Evolutionary conservation across 2,888 invertebrate genomes (phyloP).

Genomic region (Euzetes globulus): DNA sequence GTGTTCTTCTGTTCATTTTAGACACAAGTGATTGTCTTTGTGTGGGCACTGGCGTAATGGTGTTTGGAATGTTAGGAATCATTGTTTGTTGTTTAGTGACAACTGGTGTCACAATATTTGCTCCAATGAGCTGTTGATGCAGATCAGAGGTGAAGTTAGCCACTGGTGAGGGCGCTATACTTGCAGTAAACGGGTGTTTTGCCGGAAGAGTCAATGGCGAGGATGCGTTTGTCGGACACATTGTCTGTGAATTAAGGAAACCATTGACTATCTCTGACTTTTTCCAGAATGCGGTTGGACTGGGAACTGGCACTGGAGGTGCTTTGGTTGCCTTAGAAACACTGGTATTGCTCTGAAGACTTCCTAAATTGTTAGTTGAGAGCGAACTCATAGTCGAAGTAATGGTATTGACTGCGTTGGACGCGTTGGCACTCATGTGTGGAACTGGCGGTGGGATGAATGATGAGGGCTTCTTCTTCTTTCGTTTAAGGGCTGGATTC

Average conservation of each 20-base stretch:
- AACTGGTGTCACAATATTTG: not conserved
- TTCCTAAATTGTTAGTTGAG: constrained; percentile 23
- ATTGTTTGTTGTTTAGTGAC: not conserved
- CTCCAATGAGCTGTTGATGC: not conserved
- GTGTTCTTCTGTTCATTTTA: constrained; percentile 11
- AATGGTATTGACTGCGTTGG: constrained; percentile 1
- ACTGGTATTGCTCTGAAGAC: constrained; percentile 12
- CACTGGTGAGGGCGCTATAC: constrained; percentile 17
- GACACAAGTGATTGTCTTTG: not conserved
- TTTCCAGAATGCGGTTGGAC: constrained; percentile 32
- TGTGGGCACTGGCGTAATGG: not conserved
- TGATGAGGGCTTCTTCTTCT: constrained; percentile 82
- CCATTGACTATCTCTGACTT: constrained; percentile 30
- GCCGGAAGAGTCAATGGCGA: not conserved
- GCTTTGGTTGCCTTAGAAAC: constrained; percentile 5
- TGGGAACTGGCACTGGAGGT: constrained; percentile 5
- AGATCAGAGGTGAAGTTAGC: constrained; percentile 9
- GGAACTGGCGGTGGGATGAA: constrained; percentile 64
- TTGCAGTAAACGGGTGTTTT: constrained; percentile 29
- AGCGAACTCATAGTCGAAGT: constrained; percentile 1
- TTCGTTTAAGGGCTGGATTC: constrained; percentile 65
- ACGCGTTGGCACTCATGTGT: not conserved
- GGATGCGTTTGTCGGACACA: constrained; percentile 12
- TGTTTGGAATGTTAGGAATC: not conserved
- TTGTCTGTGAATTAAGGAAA: constrained; percentile 18